Evolutionary conservation across 2,113 vertebrate species (phyloP), one percentile per base, ranked within the genome.

Genomic region (Petrocephalus zakoni): DNA sequence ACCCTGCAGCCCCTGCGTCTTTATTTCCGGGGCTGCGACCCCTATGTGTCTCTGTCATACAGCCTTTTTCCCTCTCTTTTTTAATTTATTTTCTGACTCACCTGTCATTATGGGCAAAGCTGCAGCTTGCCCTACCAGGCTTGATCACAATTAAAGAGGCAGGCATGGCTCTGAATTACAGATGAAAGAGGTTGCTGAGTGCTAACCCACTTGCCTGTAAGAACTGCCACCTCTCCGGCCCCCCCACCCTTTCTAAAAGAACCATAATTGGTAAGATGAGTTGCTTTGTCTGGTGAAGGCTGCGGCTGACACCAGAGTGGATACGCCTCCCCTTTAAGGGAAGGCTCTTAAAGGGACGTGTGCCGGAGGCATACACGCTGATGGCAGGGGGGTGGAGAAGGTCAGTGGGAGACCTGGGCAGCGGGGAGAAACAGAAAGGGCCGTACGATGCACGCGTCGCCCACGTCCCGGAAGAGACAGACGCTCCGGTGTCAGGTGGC

Each of bases 121-220:
- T 61, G 29, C 64, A 87, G 47, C 56, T 10, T 64, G 56, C 86
- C 56, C 55, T 87, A n/a, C 58, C 86, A 87, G 29, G 42, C 86
- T 87, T 87, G 55, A 87, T 87, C 86, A 87, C 86, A 87, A 87
- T 87, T 87, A 61, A 87, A 55, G 56, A 87, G 56, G 86, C 53
- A 47, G 56, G 34, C 34, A 10, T 64, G 55, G 56, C 86, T 58
- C 53, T 47, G 86, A 87, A 61, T 87, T 64, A 34, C 56, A 87
- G 56, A 87, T 61, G 86, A 46, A 47, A 64, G 86, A 61, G 56
- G 19, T 47, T n/a, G 29, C 29, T 56, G 29, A 86, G 17, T 61
- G 56, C 52, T n/a, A 52, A 64, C 37, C 34, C 34, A 46, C 37
- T 42, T 21, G 8, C 34, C 56, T 25, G 21, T 86, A 61, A 58